These are phyloP conservation scores for Zosterops borbonicus DNA, from an alignment of 2,113 vertebrate species.

Conservation along the genomic window DNA sequence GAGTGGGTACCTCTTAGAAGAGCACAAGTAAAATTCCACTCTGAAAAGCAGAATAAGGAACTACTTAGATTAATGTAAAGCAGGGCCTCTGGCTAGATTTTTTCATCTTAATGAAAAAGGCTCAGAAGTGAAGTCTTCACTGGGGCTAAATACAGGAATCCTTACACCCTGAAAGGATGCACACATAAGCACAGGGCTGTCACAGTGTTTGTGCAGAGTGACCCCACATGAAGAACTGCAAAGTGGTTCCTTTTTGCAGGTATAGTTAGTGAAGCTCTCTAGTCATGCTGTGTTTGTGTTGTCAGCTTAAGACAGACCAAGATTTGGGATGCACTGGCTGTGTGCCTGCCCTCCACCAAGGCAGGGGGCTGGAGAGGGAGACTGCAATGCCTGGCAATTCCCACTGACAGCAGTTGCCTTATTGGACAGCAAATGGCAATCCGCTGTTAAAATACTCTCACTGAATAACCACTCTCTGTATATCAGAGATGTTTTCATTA, in stretches of 20 bases:
- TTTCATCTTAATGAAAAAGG: not conserved
- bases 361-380: not conserved
- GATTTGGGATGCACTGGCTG: not conserved
- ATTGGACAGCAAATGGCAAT: not conserved
- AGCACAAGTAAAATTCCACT: not conserved
- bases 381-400: not conserved
- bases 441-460: not conserved
- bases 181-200: not conserved
- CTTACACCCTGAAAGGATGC: not conserved
- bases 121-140: not conserved
- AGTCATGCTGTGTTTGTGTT: not conserved
- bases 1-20: not conserved
- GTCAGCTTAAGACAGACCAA: not conserved
- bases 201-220: rapidly evolving
- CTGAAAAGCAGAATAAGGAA: not conserved
- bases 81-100: not conserved
- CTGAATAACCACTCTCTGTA: not conserved
- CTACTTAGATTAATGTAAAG: not conserved
- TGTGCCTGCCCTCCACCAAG: not conserved
- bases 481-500: not conserved
- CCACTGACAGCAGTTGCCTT: not conserved
- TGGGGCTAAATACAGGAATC: not conserved
- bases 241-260: not conserved
- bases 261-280: not conserved
- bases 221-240: rapidly evolving